Base-by-base conservation (phyloP, 2,797 vertebrate species). In the Heterohyrax brucei region DNA sequence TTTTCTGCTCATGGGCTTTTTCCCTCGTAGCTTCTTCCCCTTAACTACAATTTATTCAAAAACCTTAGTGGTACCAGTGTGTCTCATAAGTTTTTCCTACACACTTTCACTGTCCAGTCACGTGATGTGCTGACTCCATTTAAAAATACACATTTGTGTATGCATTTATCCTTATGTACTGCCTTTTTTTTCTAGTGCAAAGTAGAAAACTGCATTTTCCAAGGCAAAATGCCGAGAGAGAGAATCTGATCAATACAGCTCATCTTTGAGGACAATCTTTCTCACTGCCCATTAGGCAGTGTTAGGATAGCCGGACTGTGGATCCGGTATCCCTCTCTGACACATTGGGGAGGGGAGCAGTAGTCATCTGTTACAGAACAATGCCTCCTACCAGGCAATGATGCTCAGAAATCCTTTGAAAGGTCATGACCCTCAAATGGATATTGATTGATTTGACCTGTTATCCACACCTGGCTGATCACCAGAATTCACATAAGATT, bases 1-100 rank as follows among this genome's bases (percentile, higher is more conserved):
- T 84, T 46, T 64, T 70, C 48, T 83, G 14, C 44, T 68, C n/a
- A 10, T 77, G 48, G 9, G 53, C 81, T 94, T 18, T 80, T 83
- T 66, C 48, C 48, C 80, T 92, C 22, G 53, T 86, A 75, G n/a
- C 59, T 73, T 96, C 77, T 95, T 64, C 16, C 75, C 85, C 62
- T 77, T 82, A 92, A 79, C 24, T 88, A 86, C 22, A 46, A 24
- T 12, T 75, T 75, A 21, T 46, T 75, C 64, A 88, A 64, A 91
- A 82, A 33, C n/a, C 28, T 83, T 33, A 6, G 72, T 59, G 14
- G 39, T 82, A 91, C 44, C 39, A 87, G 21, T 21, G 48, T 79
- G 56, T 48, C 62, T 84, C 14, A 24, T 66, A 28, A 79, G 26
- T 53, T 68, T 92, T 76, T 62, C 50, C 18, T 78, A 1, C 7